These are phyloP conservation scores for Phycodurus eques DNA, from an alignment of 2,113 vertebrate species.

Conservation along the genomic window DNA sequence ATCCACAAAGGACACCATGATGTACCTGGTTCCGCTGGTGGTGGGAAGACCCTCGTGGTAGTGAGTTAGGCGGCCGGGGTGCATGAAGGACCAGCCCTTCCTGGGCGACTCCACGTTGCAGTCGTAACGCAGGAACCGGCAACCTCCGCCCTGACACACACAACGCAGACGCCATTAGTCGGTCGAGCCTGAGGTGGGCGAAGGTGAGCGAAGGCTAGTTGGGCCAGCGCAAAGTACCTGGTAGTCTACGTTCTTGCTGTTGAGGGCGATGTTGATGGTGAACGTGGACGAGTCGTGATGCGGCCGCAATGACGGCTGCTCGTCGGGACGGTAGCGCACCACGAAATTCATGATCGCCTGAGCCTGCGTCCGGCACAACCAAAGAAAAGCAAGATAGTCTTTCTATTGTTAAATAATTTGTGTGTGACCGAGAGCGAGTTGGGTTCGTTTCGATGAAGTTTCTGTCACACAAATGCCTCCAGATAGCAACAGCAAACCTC, in stretches of 20 bases:
- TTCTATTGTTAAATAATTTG: not conserved
- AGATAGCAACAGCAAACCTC: not conserved
- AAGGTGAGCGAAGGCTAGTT: not conserved
- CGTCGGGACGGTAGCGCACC: conserved; percentile 87
- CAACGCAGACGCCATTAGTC: not conserved
- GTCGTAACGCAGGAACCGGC: conserved; percentile 82
- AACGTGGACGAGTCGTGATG: conserved; percentile 90
- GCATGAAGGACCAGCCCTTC: conserved; percentile 88
- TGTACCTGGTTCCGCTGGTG: conserved; percentile 83
- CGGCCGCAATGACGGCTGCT: conserved; percentile 81
- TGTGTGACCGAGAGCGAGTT: no score
- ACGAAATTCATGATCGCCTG: conserved; percentile 89
- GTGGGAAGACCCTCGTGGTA: conserved; percentile 88
- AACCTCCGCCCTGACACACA: conserved; percentile 81
- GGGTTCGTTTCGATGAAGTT: no score
- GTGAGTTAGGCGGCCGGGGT: conserved; percentile 86
- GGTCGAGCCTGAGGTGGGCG: not conserved
- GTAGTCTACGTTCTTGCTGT: conserved; percentile 79
- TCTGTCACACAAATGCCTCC: not conserved
- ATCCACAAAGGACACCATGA: conserved; percentile 90
- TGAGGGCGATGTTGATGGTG: conserved; percentile 85
- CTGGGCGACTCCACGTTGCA: conserved; percentile 79
- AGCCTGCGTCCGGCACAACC: conserved; percentile 57
- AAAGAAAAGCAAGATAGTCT: not conserved
- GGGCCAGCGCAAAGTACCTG: conserved; percentile 61